Evolutionary conservation across 1,140 invertebrate species (phyloP), one percentile per base, ranked within the genome.

Genomic region (Dufourea novaeangliae): DNA sequence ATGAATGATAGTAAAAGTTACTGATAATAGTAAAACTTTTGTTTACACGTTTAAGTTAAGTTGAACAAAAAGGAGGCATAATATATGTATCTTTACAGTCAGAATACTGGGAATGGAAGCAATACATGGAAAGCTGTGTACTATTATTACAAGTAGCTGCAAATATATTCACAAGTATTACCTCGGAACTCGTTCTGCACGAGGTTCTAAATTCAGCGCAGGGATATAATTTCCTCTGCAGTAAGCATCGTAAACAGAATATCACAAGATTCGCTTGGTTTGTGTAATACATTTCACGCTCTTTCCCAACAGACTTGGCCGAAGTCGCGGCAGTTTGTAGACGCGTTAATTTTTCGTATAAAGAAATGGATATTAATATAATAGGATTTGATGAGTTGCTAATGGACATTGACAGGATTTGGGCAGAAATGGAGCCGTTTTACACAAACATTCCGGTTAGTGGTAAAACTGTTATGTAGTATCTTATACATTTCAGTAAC

Each of bases 141-240:
- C 81, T 92, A 46, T 87, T 94, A 54, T 87, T 95, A 39, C 92
- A 93, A 85, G 87, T 93, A 59, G 93, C 94, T 44, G 93, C 93
- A 56, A 93, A 92, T 79, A 91, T 94, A 67, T 94, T 95, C 84
- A 93, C 93, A 75, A 93, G 90, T 59, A 93, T 94, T 64, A 93
- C 91, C 44, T 94, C 93, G 25, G 93, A 94, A 79, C 84, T 88
- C 46, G 92, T 95, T 57, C 91, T 94, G 74, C 91, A 92, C 64
- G 94, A 95, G 90, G 93, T 95, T 34, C 88, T 95, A 62, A 88
- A 89, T 59, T 93, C 94, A 62, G 92, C 93, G 22, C 93, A 94
- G 87, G 94, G 94, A 63, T 92, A 93, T 61, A 93, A 93, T 70
- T 95, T 95, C 89, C 91, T 95, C 22, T 91, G 92, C 81, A 93